Evolutionary conservation across 2,797 vertebrate species (phyloP), one percentile per base, ranked within the genome.

Genomic region (Gobionotothen gibberifrons): DNA sequence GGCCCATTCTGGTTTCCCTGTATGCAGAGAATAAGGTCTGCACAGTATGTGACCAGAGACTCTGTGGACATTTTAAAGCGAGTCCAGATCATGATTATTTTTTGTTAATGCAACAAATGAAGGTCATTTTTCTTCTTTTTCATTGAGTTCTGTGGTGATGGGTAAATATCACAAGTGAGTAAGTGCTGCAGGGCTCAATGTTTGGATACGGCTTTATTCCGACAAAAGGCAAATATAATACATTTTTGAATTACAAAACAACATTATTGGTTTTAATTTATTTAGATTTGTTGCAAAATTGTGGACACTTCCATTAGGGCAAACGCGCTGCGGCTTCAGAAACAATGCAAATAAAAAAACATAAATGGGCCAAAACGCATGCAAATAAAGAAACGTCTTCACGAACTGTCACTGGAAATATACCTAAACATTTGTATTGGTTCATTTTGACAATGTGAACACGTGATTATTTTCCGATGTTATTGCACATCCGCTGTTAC

Each of bases 1-100:
- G 58, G 69, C 67, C 72, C 62, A 75, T 78, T 81, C 76, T 81
- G 63, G n/a, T 65, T 83, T 74, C 73, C 59, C 55, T 66, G 47
- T 55, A 77, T 39, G 39, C 55, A 52, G 81, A 57, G 4, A 57
- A 49, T 62, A 22, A 64, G 19, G 17, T 72, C 40, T 46, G n/a
- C 48, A 54, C 19, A 39, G 12, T 63, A n/a, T 59, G 29, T 9
- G 21, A 36, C 5, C 5, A 61, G 22, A 57, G 2, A 61, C 9
- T 4, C 2, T 17, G 21, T 4, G 16, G 32, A 58, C 26, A 32
- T 62, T 43, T 49, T 48, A 26, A 55, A 61, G 8, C 12, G 40
- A 4, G 36, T 26, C 3, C 12, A 36, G n/a, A 59, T 48, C 6
- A 36, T 36, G 32, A 36, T 36, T 36, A 36, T 36, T 8, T 36